Percentiles rank a stretch among this genome's conserved stretches.
These are phyloP conservation scores for Tigriopus japonicus DNA, from an alignment of 1,140 invertebrate species.

Conservation along the genomic window DNA sequence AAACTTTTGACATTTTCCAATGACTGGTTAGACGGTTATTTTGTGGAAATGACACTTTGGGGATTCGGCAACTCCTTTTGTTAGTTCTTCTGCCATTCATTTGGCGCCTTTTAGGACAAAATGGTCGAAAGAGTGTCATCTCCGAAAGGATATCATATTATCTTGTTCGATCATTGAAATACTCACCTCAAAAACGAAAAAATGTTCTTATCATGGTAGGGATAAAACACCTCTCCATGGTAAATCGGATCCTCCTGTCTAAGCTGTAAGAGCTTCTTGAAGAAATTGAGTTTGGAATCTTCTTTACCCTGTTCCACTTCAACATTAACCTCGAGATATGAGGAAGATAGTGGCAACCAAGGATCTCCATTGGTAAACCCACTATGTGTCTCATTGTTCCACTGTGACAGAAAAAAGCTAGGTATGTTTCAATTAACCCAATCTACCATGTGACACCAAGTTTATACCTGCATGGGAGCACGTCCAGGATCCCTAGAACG, in stretches of 20 bases:
- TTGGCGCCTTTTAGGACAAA: too few species aligned
- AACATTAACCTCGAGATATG: not conserved
- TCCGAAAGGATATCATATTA: too few species aligned
- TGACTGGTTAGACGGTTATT: too few species aligned
- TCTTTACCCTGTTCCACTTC: not conserved
- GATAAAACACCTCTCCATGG: not conserved
- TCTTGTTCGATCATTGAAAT: too few species aligned
- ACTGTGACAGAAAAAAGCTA: too few species aligned
- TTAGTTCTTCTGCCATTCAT: too few species aligned
- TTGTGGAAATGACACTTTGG: too few species aligned
- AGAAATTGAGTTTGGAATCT: not conserved
- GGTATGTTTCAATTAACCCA: too few species aligned
- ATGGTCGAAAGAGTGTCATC: too few species aligned
- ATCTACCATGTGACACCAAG: too few species aligned
- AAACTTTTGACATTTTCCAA: too few species aligned
- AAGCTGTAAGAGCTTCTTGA: not conserved
- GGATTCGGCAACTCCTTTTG: too few species aligned
- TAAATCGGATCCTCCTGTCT: not conserved
- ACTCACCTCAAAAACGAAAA: not conserved
- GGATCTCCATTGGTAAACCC: not conserved
- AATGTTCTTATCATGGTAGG: not conserved
- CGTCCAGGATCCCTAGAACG: slow-evolving; percentile 1
- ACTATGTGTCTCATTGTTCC: not conserved
- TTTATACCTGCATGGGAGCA: slow-evolving; percentile 8
- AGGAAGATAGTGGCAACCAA: not conserved